phyloP scores from a whole-genome alignment of 35 echinoderm and acorn worm species.

The Amphiura filiformis region DNA sequence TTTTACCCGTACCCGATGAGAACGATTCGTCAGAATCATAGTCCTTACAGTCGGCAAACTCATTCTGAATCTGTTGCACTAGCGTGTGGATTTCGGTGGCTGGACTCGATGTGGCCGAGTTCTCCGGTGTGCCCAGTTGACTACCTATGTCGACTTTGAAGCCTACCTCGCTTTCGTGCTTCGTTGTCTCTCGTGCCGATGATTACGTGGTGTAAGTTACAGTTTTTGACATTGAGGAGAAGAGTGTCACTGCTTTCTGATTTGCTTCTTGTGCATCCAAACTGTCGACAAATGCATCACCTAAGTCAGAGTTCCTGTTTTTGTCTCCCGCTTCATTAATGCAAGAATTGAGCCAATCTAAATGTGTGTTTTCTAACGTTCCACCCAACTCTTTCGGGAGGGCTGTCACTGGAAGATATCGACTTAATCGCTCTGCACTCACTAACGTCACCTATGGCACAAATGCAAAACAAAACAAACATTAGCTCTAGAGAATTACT shows the following conservation, averaged over 20 bases:
- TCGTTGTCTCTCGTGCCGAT: conserved; percentile 20
- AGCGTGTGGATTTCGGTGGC: conserved; percentile 20
- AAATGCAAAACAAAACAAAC: conserved; percentile 26
- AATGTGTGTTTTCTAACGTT: conserved; percentile 62
- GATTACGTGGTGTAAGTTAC: conserved; percentile 2
- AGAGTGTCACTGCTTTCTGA: conserved; percentile 84
- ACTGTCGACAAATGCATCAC: conserved; percentile 64
- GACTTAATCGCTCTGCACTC: conserved; percentile 79
- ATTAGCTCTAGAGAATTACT: too few species aligned
- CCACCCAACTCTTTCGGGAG: conserved; percentile 87
- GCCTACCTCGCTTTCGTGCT: conserved; percentile 8
- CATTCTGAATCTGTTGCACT: conserved; percentile 23
- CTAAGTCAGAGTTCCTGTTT: conserved; percentile 87
- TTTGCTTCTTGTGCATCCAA: conserved; percentile 78
- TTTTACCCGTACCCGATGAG: conserved; percentile 38
- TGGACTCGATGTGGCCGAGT: conserved; percentile 46
- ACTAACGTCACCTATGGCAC: conserved; percentile 77
- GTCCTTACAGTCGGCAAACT: neutral
- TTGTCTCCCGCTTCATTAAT: conserved; percentile 61
- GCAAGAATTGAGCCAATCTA: conserved; percentile 91
- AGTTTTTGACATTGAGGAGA: conserved; percentile 24
- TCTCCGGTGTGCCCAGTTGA: conserved; percentile 69
- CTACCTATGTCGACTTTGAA: conserved; percentile 44
- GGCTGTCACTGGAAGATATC: conserved; percentile 79
- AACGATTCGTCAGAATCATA: conserved; percentile 4